A percentile compares a stretch with the other conserved stretches of the same genome.
Evolutionary conservation across 2,113 vertebrate genomes (phyloP).

Genomic region (Gymnogyps californianus): DNA sequence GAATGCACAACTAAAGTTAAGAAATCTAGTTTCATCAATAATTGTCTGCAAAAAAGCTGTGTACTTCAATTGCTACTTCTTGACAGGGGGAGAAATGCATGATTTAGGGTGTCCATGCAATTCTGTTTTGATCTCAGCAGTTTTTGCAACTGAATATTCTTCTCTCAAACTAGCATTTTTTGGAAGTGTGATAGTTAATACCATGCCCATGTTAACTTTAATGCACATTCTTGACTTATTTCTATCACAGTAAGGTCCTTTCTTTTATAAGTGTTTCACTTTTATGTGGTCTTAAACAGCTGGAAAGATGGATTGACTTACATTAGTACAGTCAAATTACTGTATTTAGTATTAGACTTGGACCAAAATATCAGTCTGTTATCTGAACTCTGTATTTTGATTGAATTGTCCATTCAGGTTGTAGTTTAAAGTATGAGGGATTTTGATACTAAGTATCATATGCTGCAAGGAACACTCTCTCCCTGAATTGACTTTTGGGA

Average conservation of each 20-base stretch:
- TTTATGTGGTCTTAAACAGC: background rate
- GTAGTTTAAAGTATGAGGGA: background rate
- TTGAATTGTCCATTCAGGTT: background rate
- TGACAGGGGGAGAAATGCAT: background rate
- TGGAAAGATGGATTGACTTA: background rate
- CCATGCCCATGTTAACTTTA: background rate
- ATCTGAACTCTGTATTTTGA: background rate
- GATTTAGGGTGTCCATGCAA: too few species aligned
- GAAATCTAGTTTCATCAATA: background rate
- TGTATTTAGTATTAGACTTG: background rate
- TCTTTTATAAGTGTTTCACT: background rate
- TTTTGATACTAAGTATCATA: background rate
- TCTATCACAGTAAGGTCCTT: background rate
- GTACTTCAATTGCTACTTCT: background rate
- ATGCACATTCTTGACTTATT: too few species aligned
- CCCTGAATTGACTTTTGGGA: background rate
- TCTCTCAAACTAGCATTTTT: background rate
- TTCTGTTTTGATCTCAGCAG: background rate
- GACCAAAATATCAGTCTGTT: background rate
- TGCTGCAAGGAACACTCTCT: rapidly evolving
- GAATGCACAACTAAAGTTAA: background rate
- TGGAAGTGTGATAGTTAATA: background rate
- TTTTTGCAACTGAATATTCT: background rate
- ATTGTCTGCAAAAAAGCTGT: background rate
- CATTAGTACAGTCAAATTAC: background rate